Conservation (phyloP, 2,797 vertebrate species). For the Catamblyrhynchus diadema region DNA sequence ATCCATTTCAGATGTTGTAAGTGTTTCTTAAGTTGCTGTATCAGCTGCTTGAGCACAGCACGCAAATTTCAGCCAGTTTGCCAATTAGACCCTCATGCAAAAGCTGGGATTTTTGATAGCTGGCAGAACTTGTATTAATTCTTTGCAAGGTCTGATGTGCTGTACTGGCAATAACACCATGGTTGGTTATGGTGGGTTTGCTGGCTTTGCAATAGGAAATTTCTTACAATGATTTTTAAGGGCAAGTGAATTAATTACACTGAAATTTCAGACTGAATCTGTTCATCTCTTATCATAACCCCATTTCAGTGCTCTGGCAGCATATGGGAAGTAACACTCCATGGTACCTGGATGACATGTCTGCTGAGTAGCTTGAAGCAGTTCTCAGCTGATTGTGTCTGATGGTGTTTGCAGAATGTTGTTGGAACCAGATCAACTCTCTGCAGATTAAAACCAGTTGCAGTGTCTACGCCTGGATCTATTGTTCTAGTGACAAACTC, state of each 20-base stretch:
- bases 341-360: conserved; percentile 64
- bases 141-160: conserved; percentile 34
- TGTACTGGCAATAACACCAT: conserved; percentile 1
- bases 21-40: background rate
- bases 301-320: conserved; percentile 29
- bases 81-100: background rate
- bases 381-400: conserved; percentile 56
- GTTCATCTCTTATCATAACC: conserved; percentile 53
- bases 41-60: background rate
- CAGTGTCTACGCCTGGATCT: conserved; percentile 18
- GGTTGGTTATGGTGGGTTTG: conserved; percentile 29
- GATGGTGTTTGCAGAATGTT: conserved; percentile 30
- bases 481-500: conserved; percentile 47
- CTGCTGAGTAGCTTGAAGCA: conserved; percentile 58
- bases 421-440: conserved; percentile 28
- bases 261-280: conserved; percentile 46
- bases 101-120: conserved; percentile 24
- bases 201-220: conserved; percentile 5
- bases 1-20: conserved; percentile 7
- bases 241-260: conserved; percentile 47
- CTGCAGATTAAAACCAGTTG: conserved; percentile 53
- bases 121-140: conserved; percentile 41
- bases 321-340: conserved; percentile 58
- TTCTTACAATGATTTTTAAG: conserved; percentile 10
- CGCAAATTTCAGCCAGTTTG: background rate